Conservation (phyloP, 2,888 invertebrate species). For the Tortrix viridana region DNA sequence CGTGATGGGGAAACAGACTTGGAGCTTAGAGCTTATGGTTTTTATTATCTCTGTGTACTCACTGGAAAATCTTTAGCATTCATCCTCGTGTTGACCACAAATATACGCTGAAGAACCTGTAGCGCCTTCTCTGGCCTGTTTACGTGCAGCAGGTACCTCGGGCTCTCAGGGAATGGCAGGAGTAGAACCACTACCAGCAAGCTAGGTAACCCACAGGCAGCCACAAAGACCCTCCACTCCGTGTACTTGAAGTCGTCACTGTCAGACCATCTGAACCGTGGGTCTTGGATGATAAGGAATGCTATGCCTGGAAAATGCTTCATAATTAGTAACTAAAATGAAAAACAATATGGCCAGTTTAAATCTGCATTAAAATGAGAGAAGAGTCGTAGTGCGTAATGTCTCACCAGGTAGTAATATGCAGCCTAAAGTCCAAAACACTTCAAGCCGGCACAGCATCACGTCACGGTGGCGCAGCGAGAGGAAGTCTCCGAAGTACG, state of each 20-base stretch:
- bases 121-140: conserved; percentile 78
- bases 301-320: conserved; percentile 66
- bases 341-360: no score
- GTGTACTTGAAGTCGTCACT: conserved; percentile 73
- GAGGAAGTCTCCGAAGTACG: conserved; percentile 85
- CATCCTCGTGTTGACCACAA: conserved; percentile 79
- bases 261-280: conserved; percentile 63
- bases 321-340: neutral
- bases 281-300: conserved; percentile 72
- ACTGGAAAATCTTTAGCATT: conserved; percentile 82
- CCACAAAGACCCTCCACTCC: conserved; percentile 87
- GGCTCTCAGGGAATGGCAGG: conserved; percentile 84
- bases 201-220: conserved; percentile 85
- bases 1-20: no score
- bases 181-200: conserved; percentile 78
- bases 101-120: conserved; percentile 81
- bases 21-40: no score
- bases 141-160: conserved; percentile 80
- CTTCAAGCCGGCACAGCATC: conserved; percentile 84
- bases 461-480: conserved; percentile 80
- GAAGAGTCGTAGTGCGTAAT: neutral
- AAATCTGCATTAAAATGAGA: no score
- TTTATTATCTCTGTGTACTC: conserved; percentile 46
- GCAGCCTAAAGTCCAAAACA: conserved; percentile 86
- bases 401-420: conserved; percentile 83